Percentiles rank a stretch among this genome's conserved stretches.
Evolutionary conservation across 2,113 vertebrate genomes (phyloP).

Genomic region (Scortum barcoo): DNA sequence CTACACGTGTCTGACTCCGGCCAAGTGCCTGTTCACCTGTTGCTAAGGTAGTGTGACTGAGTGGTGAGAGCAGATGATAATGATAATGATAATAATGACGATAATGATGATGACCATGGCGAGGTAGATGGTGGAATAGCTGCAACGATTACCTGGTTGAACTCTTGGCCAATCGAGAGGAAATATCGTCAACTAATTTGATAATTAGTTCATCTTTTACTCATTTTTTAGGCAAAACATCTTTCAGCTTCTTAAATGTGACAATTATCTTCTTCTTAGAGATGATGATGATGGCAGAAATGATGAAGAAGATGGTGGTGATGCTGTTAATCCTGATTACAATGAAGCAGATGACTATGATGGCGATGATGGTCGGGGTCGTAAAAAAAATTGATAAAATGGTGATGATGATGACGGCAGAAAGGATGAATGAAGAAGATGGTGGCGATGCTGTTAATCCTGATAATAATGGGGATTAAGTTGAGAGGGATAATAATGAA

Average conservation of each 20-base stretch:
- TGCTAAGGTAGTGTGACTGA: not conserved
- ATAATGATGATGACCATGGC: not conserved
- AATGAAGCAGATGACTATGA: too few relatives aligned
- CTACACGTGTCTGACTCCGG: conserved; percentile 1
- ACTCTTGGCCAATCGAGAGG: too few relatives aligned
- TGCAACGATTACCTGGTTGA: not conserved
- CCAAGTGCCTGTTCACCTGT: conserved; percentile 7
- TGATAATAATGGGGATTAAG: not conserved
- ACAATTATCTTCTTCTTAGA: not conserved
- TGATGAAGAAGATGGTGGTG: not conserved
- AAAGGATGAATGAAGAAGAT: not conserved
- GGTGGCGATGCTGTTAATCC: not conserved
- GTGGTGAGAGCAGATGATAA: not conserved
- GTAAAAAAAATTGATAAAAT: not conserved
- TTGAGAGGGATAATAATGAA: too few relatives aligned
- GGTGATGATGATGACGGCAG: not conserved
- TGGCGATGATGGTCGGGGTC: not conserved
- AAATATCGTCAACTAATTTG: not conserved
- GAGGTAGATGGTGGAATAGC: not conserved
- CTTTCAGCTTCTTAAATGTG: not conserved
- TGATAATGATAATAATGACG: too few relatives aligned
- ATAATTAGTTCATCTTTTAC: not conserved
- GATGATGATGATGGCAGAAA: not conserved
- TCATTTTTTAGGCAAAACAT: not conserved
- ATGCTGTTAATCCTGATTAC: not conserved